phyloP scores from a whole-genome alignment of 2,113 vertebrate genomes.

The human region DNA sequence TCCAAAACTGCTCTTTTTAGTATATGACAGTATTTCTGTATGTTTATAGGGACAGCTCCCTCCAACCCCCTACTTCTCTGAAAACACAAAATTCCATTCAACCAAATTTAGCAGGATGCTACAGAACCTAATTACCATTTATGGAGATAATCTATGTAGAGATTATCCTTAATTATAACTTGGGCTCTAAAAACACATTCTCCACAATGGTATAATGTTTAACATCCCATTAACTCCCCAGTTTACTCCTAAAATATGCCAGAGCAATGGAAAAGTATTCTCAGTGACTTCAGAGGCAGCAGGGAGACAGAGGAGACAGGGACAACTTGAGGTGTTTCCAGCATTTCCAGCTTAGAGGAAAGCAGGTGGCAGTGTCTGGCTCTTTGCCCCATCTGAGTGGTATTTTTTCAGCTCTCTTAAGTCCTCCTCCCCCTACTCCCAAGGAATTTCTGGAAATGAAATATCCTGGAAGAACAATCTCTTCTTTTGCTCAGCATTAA shows the following conservation, averaged over 20 bases:
- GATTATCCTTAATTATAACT: neutral
- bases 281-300: neutral
- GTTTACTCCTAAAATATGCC: constrained; percentile 6
- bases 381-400: neutral
- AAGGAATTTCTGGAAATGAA: neutral
- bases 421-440: neutral
- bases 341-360: neutral
- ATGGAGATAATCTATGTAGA: neutral
- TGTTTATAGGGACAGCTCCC: neutral
- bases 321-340: neutral
- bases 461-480: neutral
- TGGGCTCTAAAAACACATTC: constrained; percentile 8
- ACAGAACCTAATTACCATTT: neutral
- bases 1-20: neutral
- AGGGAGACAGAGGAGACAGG: neutral
- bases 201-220: neutral
- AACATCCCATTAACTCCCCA: neutral
- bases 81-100: neutral
- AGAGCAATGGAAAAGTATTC: neutral
- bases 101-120: neutral
- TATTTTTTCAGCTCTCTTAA: neutral
- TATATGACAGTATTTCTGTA: neutral
- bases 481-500: neutral
- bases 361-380: neutral
- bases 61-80: neutral